Conservation (phyloP, 2,888 invertebrate genomes). For the Allolobophora icterica region DNA sequence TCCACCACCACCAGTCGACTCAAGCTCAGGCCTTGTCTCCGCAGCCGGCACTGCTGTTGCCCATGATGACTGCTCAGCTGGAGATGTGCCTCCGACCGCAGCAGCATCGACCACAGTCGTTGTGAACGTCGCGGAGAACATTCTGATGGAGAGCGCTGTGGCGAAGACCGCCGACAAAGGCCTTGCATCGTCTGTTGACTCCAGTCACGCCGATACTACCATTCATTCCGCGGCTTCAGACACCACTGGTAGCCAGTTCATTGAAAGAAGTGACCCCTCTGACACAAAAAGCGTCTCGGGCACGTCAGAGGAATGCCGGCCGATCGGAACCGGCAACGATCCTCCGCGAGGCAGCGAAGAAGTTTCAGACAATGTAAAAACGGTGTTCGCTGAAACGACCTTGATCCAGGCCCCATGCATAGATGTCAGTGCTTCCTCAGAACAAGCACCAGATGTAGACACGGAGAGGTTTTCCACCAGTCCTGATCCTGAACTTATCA, state of each 20-base stretch:
- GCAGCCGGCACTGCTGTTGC: not conserved
- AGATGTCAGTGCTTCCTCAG: not conserved
- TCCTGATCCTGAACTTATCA: not conserved
- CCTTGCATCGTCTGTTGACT: not conserved
- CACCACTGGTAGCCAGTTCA: not conserved
- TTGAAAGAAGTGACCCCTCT: not conserved
- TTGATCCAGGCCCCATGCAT: not conserved
- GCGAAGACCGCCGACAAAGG: not conserved
- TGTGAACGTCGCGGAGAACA: not conserved
- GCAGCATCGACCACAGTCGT: not conserved
- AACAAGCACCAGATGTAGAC: not conserved
- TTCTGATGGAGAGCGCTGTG: not conserved
- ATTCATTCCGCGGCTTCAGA: not conserved
- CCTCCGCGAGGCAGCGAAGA: not conserved
- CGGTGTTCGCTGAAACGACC: not conserved
- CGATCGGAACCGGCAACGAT: not conserved
- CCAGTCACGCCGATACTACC: not conserved
- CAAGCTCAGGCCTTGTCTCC: not conserved
- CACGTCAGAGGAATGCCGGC: not conserved
- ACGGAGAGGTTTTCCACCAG: not conserved
- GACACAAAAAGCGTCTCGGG: not conserved
- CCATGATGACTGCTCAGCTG: not conserved
- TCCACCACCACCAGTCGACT: not conserved
- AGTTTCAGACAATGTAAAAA: not conserved
- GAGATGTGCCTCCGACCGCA: not conserved